Evolutionary conservation across 2,113 vertebrate species (phyloP).

Genomic region (Odocoileus virginianus): DNA sequence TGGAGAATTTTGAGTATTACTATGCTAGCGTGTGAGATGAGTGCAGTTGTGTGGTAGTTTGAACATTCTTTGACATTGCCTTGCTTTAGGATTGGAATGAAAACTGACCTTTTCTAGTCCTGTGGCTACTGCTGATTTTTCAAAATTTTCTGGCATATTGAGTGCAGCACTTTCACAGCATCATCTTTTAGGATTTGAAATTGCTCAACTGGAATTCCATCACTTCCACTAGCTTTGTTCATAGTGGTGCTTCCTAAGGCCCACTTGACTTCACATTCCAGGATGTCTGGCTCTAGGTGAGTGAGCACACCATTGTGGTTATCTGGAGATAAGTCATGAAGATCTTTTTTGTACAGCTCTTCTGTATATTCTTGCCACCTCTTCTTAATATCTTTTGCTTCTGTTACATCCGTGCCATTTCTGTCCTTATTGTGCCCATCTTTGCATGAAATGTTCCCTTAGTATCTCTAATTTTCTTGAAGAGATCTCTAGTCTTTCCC

Average conservation of each 20-base stretch:
- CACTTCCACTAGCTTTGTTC: background rate
- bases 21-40: background rate
- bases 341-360: background rate
- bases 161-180: background rate
- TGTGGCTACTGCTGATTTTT: background rate
- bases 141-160: background rate
- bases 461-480: background rate
- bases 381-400: background rate
- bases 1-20: background rate
- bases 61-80: background rate
- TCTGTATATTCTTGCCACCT: background rate
- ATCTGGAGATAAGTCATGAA: background rate
- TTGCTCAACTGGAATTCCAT: background rate
- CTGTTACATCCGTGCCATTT: background rate
- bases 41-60: background rate
- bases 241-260: background rate
- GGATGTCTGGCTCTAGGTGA: background rate
- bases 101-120: background rate
- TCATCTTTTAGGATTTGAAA: background rate
- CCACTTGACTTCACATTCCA: background rate
- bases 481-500: background rate
- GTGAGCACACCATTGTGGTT: background rate
- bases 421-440: background rate
- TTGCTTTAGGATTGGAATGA: background rate
- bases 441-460: background rate